Evolutionary conservation across 1,140 invertebrate genomes (phyloP).

Genomic region (Leptinotarsa defecta): DNA sequence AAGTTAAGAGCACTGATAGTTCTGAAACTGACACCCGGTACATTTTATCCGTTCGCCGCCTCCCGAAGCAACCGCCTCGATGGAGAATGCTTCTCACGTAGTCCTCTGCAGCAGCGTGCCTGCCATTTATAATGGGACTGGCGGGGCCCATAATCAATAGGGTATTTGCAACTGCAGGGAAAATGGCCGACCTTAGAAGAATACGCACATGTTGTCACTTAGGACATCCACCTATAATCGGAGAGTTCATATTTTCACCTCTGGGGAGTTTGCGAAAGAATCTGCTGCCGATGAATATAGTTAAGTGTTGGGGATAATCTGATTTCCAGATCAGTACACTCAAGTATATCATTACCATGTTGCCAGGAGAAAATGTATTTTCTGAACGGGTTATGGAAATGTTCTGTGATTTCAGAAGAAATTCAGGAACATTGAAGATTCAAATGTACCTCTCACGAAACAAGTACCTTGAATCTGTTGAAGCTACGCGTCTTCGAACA

Average conservation of each 20-base stretch:
- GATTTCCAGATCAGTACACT: too few species aligned
- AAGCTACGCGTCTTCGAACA: too few species aligned
- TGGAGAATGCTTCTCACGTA: constrained; percentile 66
- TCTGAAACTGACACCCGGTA: background rate
- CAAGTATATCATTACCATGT: too few species aligned
- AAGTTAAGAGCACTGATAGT: too few species aligned
- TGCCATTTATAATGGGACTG: constrained; percentile 66
- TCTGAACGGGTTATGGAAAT: too few species aligned
- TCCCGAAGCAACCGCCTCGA: constrained; percentile 45
- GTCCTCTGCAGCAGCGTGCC: constrained; percentile 66
- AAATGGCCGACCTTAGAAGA: constrained; percentile 56
- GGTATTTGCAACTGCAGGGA: constrained; percentile 65
- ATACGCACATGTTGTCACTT: constrained; percentile 52
- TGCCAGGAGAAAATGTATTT: too few species aligned
- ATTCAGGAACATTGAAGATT: too few species aligned
- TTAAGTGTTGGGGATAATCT: too few species aligned
- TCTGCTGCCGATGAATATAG: too few species aligned
- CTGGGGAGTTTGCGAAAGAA: background rate
- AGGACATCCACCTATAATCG: constrained; percentile 13
- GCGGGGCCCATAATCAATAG: constrained; percentile 63
- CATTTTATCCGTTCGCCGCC: constrained; percentile 34
- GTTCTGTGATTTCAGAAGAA: too few species aligned
- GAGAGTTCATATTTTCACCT: constrained; percentile 1
- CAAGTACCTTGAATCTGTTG: too few species aligned
- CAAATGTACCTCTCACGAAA: too few species aligned